These are phyloP conservation scores for Nudaria mundana DNA, from an alignment of 2,888 invertebrate species.

Conservation along the genomic window DNA sequence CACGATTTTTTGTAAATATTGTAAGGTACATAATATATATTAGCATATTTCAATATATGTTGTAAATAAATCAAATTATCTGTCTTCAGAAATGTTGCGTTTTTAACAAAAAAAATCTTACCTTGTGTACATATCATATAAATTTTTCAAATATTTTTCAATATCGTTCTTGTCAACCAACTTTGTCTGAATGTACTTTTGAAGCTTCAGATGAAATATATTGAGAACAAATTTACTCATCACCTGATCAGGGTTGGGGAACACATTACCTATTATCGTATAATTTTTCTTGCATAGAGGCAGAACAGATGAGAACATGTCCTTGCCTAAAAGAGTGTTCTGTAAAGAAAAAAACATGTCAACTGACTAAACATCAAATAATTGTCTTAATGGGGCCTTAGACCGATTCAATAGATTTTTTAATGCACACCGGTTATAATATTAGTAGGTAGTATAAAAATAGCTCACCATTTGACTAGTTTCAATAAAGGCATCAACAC, in stretches of 20 bases:
- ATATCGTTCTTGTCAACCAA: conserved; percentile 90
- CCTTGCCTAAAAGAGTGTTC: conserved; percentile 92
- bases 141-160: conserved; percentile 92
- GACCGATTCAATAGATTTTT: too few relatives aligned
- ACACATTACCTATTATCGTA: conserved; percentile 92
- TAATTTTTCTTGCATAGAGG: conserved; percentile 94
- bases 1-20: too few relatives aligned
- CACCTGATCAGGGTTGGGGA: conserved; percentile 97
- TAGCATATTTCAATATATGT: too few relatives aligned
- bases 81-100: too few relatives aligned
- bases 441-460: too few relatives aligned
- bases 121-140: conserved; percentile 95
- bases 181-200: conserved; percentile 91
- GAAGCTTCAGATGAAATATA: conserved; percentile 94
- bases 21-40: too few relatives aligned
- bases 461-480: conserved; percentile 95
- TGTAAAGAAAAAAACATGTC: conserved; percentile 64
- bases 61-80: too few relatives aligned
- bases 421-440: too few relatives aligned
- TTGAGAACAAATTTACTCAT: conserved; percentile 99
- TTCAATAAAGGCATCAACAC: conserved; percentile 98
- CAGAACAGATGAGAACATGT: conserved; percentile 94
- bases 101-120: conserved; percentile 58
- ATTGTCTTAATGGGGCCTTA: too few relatives aligned
- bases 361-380: too few relatives aligned